Evolutionary conservation across 2,113 vertebrate genomes (phyloP).

Genomic region (Thunnus maccoyii): DNA sequence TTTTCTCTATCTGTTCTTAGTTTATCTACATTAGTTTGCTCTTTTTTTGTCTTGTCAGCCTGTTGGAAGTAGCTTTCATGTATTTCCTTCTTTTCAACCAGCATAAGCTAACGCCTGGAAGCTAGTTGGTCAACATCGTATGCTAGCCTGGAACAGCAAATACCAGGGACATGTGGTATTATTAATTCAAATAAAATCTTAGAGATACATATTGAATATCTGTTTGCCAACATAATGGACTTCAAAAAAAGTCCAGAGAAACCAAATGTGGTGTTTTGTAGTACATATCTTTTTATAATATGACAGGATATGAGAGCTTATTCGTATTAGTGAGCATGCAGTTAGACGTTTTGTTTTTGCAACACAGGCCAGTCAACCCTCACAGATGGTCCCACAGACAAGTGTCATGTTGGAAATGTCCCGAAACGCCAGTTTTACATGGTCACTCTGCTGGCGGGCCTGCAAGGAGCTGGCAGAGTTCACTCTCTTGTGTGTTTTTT

Average conservation of each 20-base stretch:
- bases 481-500: slow-evolving; percentile 4
- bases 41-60: slow-evolving; percentile 60
- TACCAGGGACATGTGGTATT: background rate
- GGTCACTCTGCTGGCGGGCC: slow-evolving; percentile 52
- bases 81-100: slow-evolving; percentile 34
- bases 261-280: too few species aligned
- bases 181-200: too few species aligned
- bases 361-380: slow-evolving; percentile 64
- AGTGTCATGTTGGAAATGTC: slow-evolving; percentile 79
- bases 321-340: slow-evolving; percentile 8
- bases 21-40: background rate
- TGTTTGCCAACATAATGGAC: too few species aligned
- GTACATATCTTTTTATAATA: background rate
- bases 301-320: background rate
- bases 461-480: slow-evolving; percentile 29
- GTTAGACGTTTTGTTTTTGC: slow-evolving; percentile 25
- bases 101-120: slow-evolving; percentile 53
- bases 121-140: slow-evolving; percentile 68
- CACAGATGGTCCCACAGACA: slow-evolving; percentile 73
- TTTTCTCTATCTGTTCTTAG: background rate
- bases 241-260: too few species aligned
- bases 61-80: slow-evolving; percentile 41
- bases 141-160: slow-evolving; percentile 28
- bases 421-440: slow-evolving; percentile 60
- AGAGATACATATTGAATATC: too few species aligned